These are phyloP conservation scores for Pangasius larnaudii DNA, from an alignment of 2,797 vertebrate genomes.

Conservation along the genomic window DNA sequence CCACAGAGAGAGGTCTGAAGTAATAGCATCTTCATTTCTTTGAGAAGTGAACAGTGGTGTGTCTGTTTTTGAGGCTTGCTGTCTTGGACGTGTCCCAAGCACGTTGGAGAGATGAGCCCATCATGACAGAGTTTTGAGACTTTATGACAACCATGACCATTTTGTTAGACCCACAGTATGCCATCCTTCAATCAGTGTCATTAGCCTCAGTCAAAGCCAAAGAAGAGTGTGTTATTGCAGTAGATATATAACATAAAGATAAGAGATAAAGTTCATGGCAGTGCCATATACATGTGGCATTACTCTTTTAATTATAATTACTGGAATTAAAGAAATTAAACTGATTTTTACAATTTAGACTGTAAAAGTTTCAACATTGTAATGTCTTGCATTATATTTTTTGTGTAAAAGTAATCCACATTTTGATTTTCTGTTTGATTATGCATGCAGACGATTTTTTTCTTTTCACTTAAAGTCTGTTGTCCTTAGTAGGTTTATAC, in stretches of 20 bases:
- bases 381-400: not conserved
- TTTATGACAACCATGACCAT: constrained; percentile 69
- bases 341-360: not conserved
- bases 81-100: constrained; percentile 75
- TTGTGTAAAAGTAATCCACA: constrained; percentile 8
- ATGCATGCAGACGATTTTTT: not conserved
- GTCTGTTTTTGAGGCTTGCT: constrained; percentile 63
- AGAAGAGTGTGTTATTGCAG: constrained; percentile 22
- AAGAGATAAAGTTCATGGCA: not conserved
- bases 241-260: constrained; percentile 26
- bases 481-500: not conserved
- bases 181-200: constrained; percentile 70
- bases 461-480: not conserved
- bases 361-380: not conserved
- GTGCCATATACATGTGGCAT: not conserved
- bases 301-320: too few relatives aligned
- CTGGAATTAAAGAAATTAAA: not conserved
- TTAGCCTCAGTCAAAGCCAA: constrained; percentile 45
- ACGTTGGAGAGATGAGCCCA: constrained; percentile 70
- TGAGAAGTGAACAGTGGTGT: constrained; percentile 71
- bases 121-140: constrained; percentile 61
- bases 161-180: constrained; percentile 68
- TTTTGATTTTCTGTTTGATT: constrained; percentile 19
- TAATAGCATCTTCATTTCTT: constrained; percentile 63
- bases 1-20: constrained; percentile 70